Percentiles rank a stretch among this genome's conserved stretches.
Evolutionary conservation across 2,888 invertebrate genomes (phyloP).

Genomic region (Scaptomyza tumidula): DNA sequence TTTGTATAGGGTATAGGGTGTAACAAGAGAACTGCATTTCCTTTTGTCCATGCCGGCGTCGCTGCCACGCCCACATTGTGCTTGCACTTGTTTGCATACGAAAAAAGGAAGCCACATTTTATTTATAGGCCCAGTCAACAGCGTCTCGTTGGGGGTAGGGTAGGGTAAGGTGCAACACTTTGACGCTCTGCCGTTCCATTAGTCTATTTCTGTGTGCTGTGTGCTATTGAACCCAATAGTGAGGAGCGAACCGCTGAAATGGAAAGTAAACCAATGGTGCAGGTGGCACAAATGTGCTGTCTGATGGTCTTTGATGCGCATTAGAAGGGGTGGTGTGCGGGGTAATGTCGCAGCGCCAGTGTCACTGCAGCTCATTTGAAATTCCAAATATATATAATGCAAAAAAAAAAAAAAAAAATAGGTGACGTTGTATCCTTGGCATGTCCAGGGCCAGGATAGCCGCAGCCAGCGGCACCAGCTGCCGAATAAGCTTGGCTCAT

Average conservation of each 20-base stretch:
- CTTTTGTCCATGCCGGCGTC: constrained; percentile 56
- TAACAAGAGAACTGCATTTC: constrained; percentile 39
- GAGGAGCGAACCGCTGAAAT: constrained; percentile 31
- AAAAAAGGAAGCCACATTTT: constrained; percentile 56
- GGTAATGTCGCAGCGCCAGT: constrained; percentile 24
- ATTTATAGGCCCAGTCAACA: constrained; percentile 56
- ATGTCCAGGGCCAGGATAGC: constrained; percentile 55
- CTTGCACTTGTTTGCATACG: constrained; percentile 75
- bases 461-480: constrained; percentile 33
- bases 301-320: constrained; percentile 31
- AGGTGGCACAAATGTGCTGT: constrained; percentile 20
- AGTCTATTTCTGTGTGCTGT: constrained; percentile 65
- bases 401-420: background rate
- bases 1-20: background rate
- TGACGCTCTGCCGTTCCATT: constrained; percentile 46
- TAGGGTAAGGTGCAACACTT: constrained; percentile 18
- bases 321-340: background rate
- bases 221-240: constrained; percentile 75
- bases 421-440: constrained; percentile 59
- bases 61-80: constrained; percentile 33
- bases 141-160: background rate
- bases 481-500: constrained; percentile 34
- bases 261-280: constrained; percentile 44
- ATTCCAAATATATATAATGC: constrained; percentile 51
- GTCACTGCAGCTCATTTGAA: constrained; percentile 60